Evolutionary conservation across 2,888 invertebrate genomes (phyloP), one percentile per base, ranked within the genome.

Genomic region (Cartodere bifasciata): DNA sequence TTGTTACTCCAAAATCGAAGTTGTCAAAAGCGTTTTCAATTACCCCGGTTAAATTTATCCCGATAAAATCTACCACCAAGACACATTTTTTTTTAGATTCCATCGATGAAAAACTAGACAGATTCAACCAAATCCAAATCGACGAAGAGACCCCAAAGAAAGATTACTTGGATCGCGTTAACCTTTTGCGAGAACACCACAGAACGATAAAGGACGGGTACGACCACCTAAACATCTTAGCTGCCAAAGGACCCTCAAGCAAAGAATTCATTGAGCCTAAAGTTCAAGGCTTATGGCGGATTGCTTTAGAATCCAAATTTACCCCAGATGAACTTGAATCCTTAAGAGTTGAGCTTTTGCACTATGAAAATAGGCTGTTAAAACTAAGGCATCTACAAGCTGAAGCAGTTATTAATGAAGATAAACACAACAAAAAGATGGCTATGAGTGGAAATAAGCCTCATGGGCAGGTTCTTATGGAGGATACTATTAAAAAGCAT

Each of bases 201-300:
- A 63, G 70, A 25, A 75, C 75, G 23, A 60, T 92, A 13, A 73
- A 81, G 43, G 81, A 83, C 45, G 80, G 81, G 21, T 85, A 74
- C 50, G 87, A 88, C 49, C 70, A 72, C 15, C 59, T 90, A 16
- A 76, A 82, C 44, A 68, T 78, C 31, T 59, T 82, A 35, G 71
- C 86, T 12, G 73, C 81, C 2, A 73, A 72, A 57, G 87, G 79
- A 49, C 83, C 85, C 0, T 73, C 77, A 34, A 82, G 80, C 48
- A 76, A 75, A 52, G 88, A 88, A 51, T 94, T 94, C 53, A 71
- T 85, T 23, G 92, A 94, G 50, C 85, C 87, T 0, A 84, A 87
- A 62, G 91, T 92, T 2, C 82, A 86, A 55, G 81, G 80, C 1
- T 61, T 94, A 16, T 94, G 92, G 92, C 74, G 72, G 44, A 63